These are phyloP conservation scores for Lycocerus yunnanus DNA, from an alignment of 2,888 invertebrate genomes.

Conservation along the genomic window DNA sequence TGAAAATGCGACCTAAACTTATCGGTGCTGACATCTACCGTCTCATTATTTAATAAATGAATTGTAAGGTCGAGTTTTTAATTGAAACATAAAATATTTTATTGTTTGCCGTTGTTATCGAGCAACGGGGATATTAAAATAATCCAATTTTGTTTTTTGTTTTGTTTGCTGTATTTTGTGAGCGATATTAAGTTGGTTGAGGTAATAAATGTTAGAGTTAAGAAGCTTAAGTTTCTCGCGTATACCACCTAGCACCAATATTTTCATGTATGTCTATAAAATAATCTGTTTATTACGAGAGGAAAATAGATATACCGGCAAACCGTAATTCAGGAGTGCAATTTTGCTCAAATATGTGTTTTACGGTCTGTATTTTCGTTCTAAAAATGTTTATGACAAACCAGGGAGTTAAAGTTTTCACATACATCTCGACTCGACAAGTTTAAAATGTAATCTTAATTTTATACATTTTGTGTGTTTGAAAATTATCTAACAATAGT, in stretches of 20 bases:
- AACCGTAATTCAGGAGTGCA: slow-evolving; percentile 26
- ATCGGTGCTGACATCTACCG: not conserved
- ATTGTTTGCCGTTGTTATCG: not conserved
- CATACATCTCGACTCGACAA: slow-evolving; percentile 19
- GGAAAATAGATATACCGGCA: slow-evolving; percentile 17
- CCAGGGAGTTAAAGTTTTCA: slow-evolving; percentile 17
- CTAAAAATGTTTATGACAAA: slow-evolving; percentile 27
- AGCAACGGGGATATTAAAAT: not conserved
- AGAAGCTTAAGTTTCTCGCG: not conserved
- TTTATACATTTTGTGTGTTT: slow-evolving; percentile 7
- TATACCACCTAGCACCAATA: slow-evolving; percentile 4
- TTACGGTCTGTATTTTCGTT: slow-evolving; percentile 23
- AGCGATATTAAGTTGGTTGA: not conserved
- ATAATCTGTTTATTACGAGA: slow-evolving; percentile 29
- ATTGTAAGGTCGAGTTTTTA: not conserved
- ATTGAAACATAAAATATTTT: not conserved
- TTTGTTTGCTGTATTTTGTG: not conserved
- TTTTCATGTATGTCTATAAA: slow-evolving; percentile 23
- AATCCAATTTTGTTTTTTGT: not conserved
- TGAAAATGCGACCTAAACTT: not conserved
- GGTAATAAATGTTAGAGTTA: not conserved
- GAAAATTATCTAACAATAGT: not conserved
- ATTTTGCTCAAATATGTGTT: slow-evolving; percentile 31
- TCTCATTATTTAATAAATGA: not conserved
- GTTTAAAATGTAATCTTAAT: slow-evolving; percentile 25